A percentile compares a stretch with the other conserved stretches of the same genome.
phyloP scores from a whole-genome alignment of 2,113 vertebrate genomes.

The Archilochus colubris region DNA sequence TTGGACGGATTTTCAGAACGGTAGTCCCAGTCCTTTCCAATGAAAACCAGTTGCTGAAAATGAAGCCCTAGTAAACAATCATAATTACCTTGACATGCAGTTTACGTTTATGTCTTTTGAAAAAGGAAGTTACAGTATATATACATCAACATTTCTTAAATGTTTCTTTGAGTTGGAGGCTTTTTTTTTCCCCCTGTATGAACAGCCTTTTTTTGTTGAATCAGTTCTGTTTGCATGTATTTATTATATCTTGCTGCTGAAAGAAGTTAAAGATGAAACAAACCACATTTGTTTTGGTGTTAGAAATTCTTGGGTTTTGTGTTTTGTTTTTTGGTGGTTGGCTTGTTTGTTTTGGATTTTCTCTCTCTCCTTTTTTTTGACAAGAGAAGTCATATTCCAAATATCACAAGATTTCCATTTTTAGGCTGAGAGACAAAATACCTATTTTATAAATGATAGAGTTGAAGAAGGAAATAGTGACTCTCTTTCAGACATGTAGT shows the following conservation, averaged over 20 bases:
- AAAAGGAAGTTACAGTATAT: background rate
- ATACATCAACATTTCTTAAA: conserved; percentile 21
- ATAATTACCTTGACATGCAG: conserved; percentile 35
- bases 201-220: conserved; percentile 50
- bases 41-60: conserved; percentile 17
- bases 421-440: background rate
- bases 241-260: conserved; percentile 16
- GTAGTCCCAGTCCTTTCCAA: conserved; percentile 2
- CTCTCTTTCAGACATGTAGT: background rate
- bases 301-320: background rate
- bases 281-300: background rate
- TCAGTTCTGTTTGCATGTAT: background rate
- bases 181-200: background rate
- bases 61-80: background rate
- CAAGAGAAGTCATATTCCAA: background rate
- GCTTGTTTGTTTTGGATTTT: background rate
- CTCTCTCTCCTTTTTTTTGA: background rate
- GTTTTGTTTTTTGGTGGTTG: too few relatives aligned
- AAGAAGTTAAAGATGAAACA: conserved; percentile 31
- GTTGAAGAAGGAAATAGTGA: background rate
- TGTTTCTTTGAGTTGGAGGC: background rate
- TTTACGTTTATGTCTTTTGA: background rate
- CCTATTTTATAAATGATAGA: background rate
- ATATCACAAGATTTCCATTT: background rate
- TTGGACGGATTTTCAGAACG: conserved; percentile 49